Base-by-base conservation (phyloP, 2,797 vertebrate genomes). In the Chelon labrosus region DNA sequence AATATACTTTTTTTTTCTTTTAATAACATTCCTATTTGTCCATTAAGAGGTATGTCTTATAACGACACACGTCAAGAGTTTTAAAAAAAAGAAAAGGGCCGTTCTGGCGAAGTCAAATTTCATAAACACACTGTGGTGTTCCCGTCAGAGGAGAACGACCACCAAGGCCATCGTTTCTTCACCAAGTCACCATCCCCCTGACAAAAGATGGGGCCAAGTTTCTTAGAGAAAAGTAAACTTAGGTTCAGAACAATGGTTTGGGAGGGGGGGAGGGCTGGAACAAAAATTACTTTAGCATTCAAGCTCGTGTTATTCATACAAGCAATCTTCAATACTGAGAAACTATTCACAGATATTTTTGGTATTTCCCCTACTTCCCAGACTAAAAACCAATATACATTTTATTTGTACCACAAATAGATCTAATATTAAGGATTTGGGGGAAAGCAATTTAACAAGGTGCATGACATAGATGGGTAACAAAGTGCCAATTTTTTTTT, bases 381-480 rank as follows among this genome's bases (percentile, higher is more conserved):
- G 88, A 91, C 91, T 93, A 96, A 89, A 95, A 95, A 96, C 94
- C 93, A 96, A 95, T 92, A 93, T 91, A 96, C 89, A 95, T 90
- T 93, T 94, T 52, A 93, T 92, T 93, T 95, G 91, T 96, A 95
- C 95, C 91, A 95, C 94, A 95, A 95, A 94, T 92, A 95, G 92
- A 94, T 93, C 90, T 93, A 94, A 95, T 94, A 94, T 94, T 94
- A 94, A 94, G 91, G 96, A 95, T 95, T 96, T 92, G 95, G 94
- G 95, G 95, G 75, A 95, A 94, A 95, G 93, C 92, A 96, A 96
- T 96, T 96, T 96, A 95, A 93, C 87, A 94, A 98, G 97, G 97
- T 99, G 97, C 96, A 96, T 97, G 94, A 95, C 95, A 95, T 73
- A 95, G 94, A 96, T 95, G 95, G 95, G 93, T 97, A 95, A 96